Evolutionary conservation across 2,888 invertebrate genomes (phyloP), one percentile per base, ranked within the genome.

Genomic region (Erpobdella octoculata): DNA sequence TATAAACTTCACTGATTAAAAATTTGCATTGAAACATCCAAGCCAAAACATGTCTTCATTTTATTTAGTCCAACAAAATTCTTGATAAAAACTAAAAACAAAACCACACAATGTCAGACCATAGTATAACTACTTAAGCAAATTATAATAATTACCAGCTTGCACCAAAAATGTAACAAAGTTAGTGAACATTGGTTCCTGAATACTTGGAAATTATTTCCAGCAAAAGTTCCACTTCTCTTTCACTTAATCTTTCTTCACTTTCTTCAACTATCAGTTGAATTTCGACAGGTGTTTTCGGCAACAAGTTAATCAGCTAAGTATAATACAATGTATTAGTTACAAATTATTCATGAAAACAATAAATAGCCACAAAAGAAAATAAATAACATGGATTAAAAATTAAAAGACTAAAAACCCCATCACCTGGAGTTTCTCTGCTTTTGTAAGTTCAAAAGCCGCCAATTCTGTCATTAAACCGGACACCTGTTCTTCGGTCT

Each of bases 211-310:
- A 83, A 0, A 89, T 86, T 53, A 90, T 85, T 74, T 86, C 79
- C 28, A 93, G 86, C 18, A 93, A 85, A 78, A 88, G 86, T 71
- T 88, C 87, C 0, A 92, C 90, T 82, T 92, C 89, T 28, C 90
- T 88, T 78, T 93, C 93, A 0, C 89, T 88, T n/a, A 93, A 83
- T 61, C 93, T 86, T 78, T 92, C 92, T 82, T 93, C 93, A 81
- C 91, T 91, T 79, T 93, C 93, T 84, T 93, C 92, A 5, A 94
- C 88, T 84, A 92, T 91, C 86, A 93, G 81, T 83, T 93, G 92
- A 77, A 93, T 90, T 83, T 93, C 92, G 18, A 93, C 85, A 25
- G 90, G 88, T 4, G 89, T 89, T 74, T 87, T 87, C 0, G 93
- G 93, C 21, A 91, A 90, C 73, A 89, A 88, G 81, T 94, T 94